These are phyloP conservation scores for Cantharis rufa DNA, from an alignment of 2,888 invertebrate species.

Conservation along the genomic window DNA sequence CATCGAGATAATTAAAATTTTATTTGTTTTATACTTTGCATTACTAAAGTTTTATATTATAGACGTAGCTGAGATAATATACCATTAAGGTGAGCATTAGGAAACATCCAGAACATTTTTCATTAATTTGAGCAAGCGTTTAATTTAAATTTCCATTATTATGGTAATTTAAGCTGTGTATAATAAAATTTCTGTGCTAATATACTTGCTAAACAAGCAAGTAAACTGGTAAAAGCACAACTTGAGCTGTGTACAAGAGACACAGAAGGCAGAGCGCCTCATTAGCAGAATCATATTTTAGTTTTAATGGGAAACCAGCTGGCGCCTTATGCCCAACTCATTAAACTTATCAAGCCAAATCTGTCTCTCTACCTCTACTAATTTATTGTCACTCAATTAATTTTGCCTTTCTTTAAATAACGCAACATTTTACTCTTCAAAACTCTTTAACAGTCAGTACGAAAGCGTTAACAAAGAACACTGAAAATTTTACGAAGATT, in stretches of 20 bases:
- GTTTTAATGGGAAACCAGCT: slow-evolving; percentile 31
- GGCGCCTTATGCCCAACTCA: slow-evolving; percentile 25
- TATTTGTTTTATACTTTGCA: neutral
- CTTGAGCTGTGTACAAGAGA: slow-evolving; percentile 13
- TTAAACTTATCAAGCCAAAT: slow-evolving; percentile 24
- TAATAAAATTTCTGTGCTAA: slow-evolving; percentile 25
- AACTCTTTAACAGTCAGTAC: neutral
- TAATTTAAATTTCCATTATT: slow-evolving; percentile 27
- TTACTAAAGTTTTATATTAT: neutral
- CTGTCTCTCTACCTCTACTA: slow-evolving; percentile 14
- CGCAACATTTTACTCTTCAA: neutral
- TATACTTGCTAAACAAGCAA: slow-evolving; percentile 27
- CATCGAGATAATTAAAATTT: neutral
- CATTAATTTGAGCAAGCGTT: slow-evolving; percentile 19
- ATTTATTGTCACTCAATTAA: slow-evolving; percentile 16
- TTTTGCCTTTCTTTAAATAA: neutral
- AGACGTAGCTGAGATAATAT: neutral
- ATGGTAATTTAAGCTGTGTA: slow-evolving; percentile 26
- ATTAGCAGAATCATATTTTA: slow-evolving; percentile 34
- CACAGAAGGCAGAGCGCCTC: slow-evolving; percentile 21
- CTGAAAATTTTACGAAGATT: neutral
- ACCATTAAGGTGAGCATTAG: slow-evolving; percentile 4
- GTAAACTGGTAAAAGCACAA: slow-evolving; percentile 20
- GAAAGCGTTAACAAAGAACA: neutral
- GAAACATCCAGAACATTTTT: slow-evolving; percentile 13